phyloP scores from a whole-genome alignment of 2,888 invertebrate genomes.

The Bugulina stolonifera region DNA sequence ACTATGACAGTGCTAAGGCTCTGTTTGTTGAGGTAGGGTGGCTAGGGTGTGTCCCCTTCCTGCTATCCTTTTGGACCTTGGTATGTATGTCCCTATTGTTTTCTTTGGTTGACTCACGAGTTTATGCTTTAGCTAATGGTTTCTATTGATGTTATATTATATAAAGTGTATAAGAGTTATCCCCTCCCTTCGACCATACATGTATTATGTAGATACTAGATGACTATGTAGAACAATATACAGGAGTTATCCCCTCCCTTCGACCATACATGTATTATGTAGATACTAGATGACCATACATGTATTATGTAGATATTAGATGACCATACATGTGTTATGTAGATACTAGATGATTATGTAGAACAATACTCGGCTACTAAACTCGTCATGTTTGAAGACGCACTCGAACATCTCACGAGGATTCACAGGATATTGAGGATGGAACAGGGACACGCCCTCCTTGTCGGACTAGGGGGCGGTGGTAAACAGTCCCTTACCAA shows the following conservation, averaged over 20 bases:
- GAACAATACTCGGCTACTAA: constrained; percentile 26
- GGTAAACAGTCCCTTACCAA: constrained; percentile 28
- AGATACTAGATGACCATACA: constrained; percentile 28
- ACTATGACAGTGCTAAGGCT: constrained; percentile 28
- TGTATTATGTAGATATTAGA: too few species aligned
- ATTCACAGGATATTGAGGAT: constrained; percentile 29
- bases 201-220: constrained; percentile 25
- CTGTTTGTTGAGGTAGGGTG: constrained; percentile 28
- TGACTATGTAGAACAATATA: constrained; percentile 27
- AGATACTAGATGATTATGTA: constrained; percentile 27
- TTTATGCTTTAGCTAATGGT: too few species aligned
- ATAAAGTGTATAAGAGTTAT: too few species aligned
- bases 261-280: too few species aligned
- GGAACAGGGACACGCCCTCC: constrained; percentile 29
- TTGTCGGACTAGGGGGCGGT: constrained; percentile 29
- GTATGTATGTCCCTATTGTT: too few species aligned
- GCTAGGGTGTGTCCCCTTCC: too few species aligned
- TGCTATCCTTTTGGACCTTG: too few species aligned
- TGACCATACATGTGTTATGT: too few species aligned
- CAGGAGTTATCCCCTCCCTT: too few species aligned
- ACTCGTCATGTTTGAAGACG: constrained; percentile 30
- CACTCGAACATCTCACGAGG: constrained; percentile 30
- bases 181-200: too few species aligned
- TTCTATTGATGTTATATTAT: too few species aligned
- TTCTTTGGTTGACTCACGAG: too few species aligned